Conservation (phyloP, 2,113 vertebrate genomes). For the Leptobrachium ailaonicum region DNA sequence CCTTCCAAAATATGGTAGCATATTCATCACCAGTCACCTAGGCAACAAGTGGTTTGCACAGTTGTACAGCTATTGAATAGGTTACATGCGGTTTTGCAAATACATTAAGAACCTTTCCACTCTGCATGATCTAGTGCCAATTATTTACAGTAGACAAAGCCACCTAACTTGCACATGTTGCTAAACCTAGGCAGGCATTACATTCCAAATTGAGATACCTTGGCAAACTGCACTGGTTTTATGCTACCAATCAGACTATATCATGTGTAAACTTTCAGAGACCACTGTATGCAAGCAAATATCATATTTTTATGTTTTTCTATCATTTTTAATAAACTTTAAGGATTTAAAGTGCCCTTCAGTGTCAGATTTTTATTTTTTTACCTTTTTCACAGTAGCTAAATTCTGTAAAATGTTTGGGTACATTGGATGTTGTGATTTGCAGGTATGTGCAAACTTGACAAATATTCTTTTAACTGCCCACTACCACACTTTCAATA, state of each 20-base stretch:
- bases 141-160: conserved; percentile 34
- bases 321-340: conserved; percentile 95
- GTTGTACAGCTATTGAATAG: conserved; percentile 56
- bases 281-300: conserved; percentile 74
- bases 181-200: conserved; percentile 60
- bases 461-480: no score
- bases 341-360: neutral
- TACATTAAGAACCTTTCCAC: conserved; percentile 67
- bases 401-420: no score
- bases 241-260: conserved; percentile 65
- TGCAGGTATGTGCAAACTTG: no score
- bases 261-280: conserved; percentile 72
- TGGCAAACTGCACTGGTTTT: conserved; percentile 68
- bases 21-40: neutral
- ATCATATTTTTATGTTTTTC: conserved; percentile 97
- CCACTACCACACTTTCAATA: no score
- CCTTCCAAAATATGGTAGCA: no score
- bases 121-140: conserved; percentile 54
- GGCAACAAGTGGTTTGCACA: no score
- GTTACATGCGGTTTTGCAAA: conserved; percentile 65
- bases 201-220: conserved; percentile 66
- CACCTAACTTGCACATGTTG: neutral
- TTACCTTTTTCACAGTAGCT: no score
- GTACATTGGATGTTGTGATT: no score
- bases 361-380: no score